These are phyloP conservation scores for Hartigia nigra DNA, from an alignment of 2,888 invertebrate genomes.

Conservation along the genomic window DNA sequence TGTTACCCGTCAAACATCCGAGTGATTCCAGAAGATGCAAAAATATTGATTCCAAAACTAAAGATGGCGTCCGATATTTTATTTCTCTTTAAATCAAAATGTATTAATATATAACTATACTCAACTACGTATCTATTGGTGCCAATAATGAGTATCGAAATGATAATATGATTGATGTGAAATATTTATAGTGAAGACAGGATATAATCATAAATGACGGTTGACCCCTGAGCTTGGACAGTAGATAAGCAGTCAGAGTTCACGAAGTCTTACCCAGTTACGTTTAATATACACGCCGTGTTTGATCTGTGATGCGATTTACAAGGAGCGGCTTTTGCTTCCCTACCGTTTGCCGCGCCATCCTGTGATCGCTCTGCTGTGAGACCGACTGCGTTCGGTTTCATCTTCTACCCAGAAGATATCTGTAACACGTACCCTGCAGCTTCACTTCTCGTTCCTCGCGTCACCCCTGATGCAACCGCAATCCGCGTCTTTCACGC, in stretches of 20 bases:
- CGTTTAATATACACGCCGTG: slow-evolving; percentile 64
- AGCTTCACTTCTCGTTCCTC: slow-evolving; percentile 16
- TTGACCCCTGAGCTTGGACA: slow-evolving; percentile 29
- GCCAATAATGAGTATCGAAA: background rate
- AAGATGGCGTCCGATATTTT: background rate
- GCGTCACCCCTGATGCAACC: slow-evolving; percentile 32
- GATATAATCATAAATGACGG: background rate
- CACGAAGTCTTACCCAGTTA: slow-evolving; percentile 36
- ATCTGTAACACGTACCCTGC: slow-evolving; percentile 33
- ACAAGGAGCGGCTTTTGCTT: slow-evolving; percentile 46
- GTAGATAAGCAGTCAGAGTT: slow-evolving; percentile 41
- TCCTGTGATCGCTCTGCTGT: slow-evolving; percentile 65
- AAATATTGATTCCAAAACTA: background rate
- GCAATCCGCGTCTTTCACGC: slow-evolving; percentile 51
- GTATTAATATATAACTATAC: background rate
- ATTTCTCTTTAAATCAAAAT: background rate
- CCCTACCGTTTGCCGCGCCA: slow-evolving; percentile 40
- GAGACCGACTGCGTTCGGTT: slow-evolving; percentile 52
- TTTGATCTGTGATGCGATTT: slow-evolving; percentile 66
- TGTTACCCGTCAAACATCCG: background rate
- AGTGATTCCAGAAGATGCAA: background rate
- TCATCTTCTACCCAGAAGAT: slow-evolving; percentile 31
- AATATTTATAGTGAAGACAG: background rate
- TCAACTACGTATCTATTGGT: background rate
- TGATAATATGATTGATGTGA: background rate